A percentile compares a stretch with the other conserved stretches of the same genome.
Evolutionary conservation across 2,113 vertebrate species (phyloP).

Genomic region (Paraplagusia blochii): DNA sequence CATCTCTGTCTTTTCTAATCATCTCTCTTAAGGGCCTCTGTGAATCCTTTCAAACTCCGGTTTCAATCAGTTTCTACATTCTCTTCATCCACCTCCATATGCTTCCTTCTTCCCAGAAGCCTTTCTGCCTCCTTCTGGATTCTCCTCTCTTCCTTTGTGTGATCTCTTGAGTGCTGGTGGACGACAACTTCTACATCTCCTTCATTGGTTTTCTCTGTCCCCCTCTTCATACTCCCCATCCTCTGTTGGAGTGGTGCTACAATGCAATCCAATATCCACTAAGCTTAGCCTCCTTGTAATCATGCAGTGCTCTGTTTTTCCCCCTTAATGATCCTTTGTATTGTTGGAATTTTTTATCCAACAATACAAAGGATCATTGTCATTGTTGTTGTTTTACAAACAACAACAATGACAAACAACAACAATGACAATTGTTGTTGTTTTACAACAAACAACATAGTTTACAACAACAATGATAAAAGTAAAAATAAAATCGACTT

Average conservation of each 20-base stretch:
- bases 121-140: background rate
- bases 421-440: too few species aligned
- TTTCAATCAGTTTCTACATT: slow-evolving; percentile 17
- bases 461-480: too few species aligned
- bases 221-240: slow-evolving; percentile 31
- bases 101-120: background rate
- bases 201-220: slow-evolving; percentile 32
- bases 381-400: too few species aligned
- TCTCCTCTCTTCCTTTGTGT: slow-evolving; percentile 20
- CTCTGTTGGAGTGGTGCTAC: slow-evolving; percentile 45
- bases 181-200: slow-evolving; percentile 40
- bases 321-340: background rate
- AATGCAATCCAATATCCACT: slow-evolving; percentile 49
- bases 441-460: too few species aligned
- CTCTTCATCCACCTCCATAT: slow-evolving; percentile 10
- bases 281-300: slow-evolving; percentile 16
- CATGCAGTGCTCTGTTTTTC: slow-evolving; percentile 6
- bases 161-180: slow-evolving; percentile 36
- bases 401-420: too few species aligned
- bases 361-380: too few species aligned
- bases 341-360: background rate
- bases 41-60: too few species aligned
- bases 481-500: too few species aligned
- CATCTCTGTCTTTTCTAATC: too few species aligned
- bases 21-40: too few species aligned